A percentile compares a stretch with the other conserved stretches of the same genome.
phyloP scores from a whole-genome alignment of 2,113 vertebrate genomes.

The Paracanthobrama guichenoti region DNA sequence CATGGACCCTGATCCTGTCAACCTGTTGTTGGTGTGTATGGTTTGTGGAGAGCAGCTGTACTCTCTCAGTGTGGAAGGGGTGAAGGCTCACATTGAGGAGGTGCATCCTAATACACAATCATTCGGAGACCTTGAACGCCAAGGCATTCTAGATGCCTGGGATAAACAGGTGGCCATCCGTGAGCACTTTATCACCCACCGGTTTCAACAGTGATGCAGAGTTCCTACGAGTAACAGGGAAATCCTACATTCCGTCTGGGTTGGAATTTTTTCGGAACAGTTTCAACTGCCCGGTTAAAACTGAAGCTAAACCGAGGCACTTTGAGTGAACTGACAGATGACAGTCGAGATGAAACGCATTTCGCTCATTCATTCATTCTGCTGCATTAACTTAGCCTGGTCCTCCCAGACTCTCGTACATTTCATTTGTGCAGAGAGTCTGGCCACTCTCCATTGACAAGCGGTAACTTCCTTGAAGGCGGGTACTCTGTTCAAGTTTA shows the following conservation, averaged over 20 bases:
- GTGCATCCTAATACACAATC: conserved; percentile 80
- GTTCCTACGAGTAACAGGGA: conserved; percentile 58
- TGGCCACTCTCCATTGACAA: too few species aligned
- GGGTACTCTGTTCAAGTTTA: too few species aligned
- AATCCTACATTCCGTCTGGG: not conserved
- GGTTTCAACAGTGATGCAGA: conserved; percentile 70
- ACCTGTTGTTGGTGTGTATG: conserved; percentile 84
- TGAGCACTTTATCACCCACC: conserved; percentile 74
- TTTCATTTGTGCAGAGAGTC: too few species aligned
- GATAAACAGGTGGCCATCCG: conserved; percentile 80
- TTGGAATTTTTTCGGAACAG: conserved; percentile 1
- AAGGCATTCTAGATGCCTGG: conserved; percentile 78
- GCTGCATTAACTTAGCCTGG: too few species aligned
- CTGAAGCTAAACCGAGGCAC: conserved; percentile 68
- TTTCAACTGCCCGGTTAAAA: conserved; percentile 62
- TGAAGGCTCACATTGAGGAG: conserved; percentile 79
- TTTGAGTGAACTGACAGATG: conserved; percentile 18
- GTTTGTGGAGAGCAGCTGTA: conserved; percentile 84
- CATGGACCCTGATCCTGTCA: conserved; percentile 81
- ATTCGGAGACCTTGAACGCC: conserved; percentile 38
- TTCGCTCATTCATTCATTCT: not conserved
- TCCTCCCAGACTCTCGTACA: too few species aligned
- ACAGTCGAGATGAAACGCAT: not conserved
- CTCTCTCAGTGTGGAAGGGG: conserved; percentile 73
- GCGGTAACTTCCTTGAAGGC: too few species aligned